Evolutionary conservation across 2,113 vertebrate species (phyloP).

Genomic region (Girardinichthys multiradiatus): DNA sequence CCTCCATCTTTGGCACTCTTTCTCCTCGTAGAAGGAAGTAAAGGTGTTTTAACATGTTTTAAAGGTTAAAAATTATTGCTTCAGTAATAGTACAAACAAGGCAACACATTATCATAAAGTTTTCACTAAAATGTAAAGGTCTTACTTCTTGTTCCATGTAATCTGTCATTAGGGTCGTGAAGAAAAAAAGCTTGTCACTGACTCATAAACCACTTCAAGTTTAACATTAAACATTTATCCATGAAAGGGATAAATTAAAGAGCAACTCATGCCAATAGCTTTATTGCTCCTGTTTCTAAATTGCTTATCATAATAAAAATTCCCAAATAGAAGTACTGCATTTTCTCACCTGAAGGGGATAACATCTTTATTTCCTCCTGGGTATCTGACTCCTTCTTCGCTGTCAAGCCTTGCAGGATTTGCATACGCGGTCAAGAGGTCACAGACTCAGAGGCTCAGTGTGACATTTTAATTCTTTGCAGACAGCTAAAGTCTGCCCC

Average conservation of each 20-base stretch:
- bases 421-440: slow-evolving; percentile 69
- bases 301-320: slow-evolving; percentile 49
- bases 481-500: slow-evolving; percentile 46
- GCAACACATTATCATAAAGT: not conserved
- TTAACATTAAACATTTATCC: slow-evolving; percentile 32
- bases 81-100: not conserved
- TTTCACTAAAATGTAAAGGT: not conserved
- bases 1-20: not conserved
- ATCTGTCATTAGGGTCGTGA: not conserved
- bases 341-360: slow-evolving; percentile 45
- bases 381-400: slow-evolving; percentile 45
- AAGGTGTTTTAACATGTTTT: too few species aligned
- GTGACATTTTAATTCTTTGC: slow-evolving; percentile 74
- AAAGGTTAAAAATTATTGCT: not conserved
- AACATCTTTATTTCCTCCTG: slow-evolving; percentile 55
- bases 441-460: slow-evolving; percentile 51
- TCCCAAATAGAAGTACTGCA: slow-evolving; percentile 23
- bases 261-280: slow-evolving; percentile 30
- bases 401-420: slow-evolving; percentile 57
- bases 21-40: not conserved
- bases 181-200: not conserved
- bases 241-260: slow-evolving; percentile 35
- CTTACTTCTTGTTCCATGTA: not conserved
- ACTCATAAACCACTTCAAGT: slow-evolving; percentile 27
- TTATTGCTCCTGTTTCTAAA: slow-evolving; percentile 31